A percentile compares a stretch with the other conserved stretches of the same genome.
phyloP scores from a whole-genome alignment of 2,888 invertebrate genomes.

The Drosophila cognata region DNA sequence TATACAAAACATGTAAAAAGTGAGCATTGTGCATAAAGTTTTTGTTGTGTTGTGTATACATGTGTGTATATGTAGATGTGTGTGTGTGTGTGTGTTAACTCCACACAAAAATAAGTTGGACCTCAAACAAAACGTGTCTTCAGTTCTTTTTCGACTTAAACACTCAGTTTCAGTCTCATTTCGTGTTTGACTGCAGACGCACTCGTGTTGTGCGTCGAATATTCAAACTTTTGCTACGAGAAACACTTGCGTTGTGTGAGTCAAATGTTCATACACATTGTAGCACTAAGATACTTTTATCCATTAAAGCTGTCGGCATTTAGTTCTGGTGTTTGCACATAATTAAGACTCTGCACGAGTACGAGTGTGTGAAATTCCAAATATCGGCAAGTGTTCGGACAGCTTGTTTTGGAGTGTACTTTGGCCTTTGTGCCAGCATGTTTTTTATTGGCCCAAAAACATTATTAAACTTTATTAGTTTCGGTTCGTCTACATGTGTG shows the following conservation, averaged over 20 bases:
- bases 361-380: conserved; percentile 28
- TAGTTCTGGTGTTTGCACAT: conserved; percentile 42
- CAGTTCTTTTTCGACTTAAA: conserved; percentile 17
- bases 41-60: conserved; percentile 35
- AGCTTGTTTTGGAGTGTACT: neutral
- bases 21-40: conserved; percentile 32
- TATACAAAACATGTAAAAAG: conserved; percentile 12
- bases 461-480: conserved; percentile 7
- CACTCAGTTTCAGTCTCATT: conserved; percentile 41
- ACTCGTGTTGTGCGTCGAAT: conserved; percentile 38
- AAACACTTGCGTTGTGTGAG: conserved; percentile 40
- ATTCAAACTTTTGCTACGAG: neutral
- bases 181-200: conserved; percentile 29
- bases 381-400: neutral
- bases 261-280: conserved; percentile 5
- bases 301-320: conserved; percentile 14
- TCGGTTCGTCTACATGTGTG: neutral
- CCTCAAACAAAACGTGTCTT: conserved; percentile 45
- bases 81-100: neutral
- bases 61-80: neutral
- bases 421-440: conserved; percentile 15
- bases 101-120: conserved; percentile 18
- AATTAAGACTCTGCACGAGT: conserved; percentile 53
- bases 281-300: conserved; percentile 42
- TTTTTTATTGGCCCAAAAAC: conserved; percentile 26